These are phyloP conservation scores for Perithous albicinctus DNA, from an alignment of 2,888 invertebrate species.

Conservation along the genomic window DNA sequence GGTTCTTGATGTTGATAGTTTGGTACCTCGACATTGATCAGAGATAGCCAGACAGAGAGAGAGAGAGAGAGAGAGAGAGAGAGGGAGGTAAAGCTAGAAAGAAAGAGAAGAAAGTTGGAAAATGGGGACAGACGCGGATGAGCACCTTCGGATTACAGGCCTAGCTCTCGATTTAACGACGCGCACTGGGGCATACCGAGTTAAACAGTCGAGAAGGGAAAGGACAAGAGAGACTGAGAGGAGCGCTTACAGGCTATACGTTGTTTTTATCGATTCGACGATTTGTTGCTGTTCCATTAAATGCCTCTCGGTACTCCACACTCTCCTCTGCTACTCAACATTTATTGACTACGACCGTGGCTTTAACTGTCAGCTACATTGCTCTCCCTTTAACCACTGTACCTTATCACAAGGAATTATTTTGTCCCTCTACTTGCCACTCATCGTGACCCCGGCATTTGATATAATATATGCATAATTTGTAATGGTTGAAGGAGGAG, in stretches of 20 bases:
- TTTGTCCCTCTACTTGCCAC: conserved; percentile 23
- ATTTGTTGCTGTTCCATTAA: conserved; percentile 10
- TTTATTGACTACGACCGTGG: background rate
- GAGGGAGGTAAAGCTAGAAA: too few relatives aligned
- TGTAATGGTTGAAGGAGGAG: conserved; percentile 13
- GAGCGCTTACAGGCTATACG: background rate
- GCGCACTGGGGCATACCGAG: background rate
- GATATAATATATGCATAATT: conserved; percentile 45
- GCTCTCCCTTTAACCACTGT: background rate
- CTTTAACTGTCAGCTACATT: background rate
- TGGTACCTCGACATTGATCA: conserved; percentile 14
- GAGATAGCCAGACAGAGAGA: background rate
- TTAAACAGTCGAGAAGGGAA: conserved; percentile 8
- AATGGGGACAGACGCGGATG: background rate
- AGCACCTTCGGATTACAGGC: conserved; percentile 16
- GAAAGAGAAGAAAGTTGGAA: too few relatives aligned
- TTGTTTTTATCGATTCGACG: conserved; percentile 18
- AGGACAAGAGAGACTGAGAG: background rate
- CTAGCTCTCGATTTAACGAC: conserved; percentile 29
- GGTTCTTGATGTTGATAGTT: conserved; percentile 53
- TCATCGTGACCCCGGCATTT: conserved; percentile 31
- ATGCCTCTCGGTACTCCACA: background rate
- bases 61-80: background rate
- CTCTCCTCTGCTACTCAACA: background rate
- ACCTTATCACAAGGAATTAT: background rate